Percentiles rank a stretch among this genome's conserved stretches.
Conservation (phyloP, 2,113 vertebrate species). For the Stictonetta naevosa region DNA sequence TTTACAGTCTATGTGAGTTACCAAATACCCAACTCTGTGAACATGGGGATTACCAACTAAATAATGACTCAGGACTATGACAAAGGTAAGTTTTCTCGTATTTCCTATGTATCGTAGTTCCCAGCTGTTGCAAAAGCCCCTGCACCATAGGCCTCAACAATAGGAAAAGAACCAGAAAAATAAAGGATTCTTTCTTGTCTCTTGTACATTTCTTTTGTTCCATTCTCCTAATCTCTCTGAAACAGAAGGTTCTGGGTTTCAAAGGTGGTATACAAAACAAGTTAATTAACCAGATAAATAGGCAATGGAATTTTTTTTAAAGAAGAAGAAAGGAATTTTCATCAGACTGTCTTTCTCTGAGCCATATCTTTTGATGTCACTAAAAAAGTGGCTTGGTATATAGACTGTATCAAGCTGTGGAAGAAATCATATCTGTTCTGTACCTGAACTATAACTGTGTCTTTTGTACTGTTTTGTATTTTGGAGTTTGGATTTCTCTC, state of each 20-base stretch:
- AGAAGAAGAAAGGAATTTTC: not conserved
- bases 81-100: not conserved
- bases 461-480: not conserved
- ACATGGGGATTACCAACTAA: not conserved
- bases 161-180: not conserved
- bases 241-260: not conserved
- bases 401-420: not conserved
- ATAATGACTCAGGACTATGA: accelerated
- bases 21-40: not conserved
- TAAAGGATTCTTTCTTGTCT: not conserved
- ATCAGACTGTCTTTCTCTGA: not conserved
- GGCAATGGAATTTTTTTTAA: not conserved
- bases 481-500: not conserved
- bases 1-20: not conserved
- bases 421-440: not conserved
- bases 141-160: not conserved
- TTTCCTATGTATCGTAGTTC: not conserved
- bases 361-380: not conserved
- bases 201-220: not conserved
- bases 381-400: not conserved
- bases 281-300: not conserved
- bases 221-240: not conserved
- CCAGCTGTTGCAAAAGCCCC: not conserved
- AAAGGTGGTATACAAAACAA: not conserved
- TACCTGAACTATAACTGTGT: not conserved